A percentile compares a stretch with the other conserved stretches of the same genome.
Conservation (phyloP, 2,113 vertebrate species). For the Motacilla tschutschensis region DNA sequence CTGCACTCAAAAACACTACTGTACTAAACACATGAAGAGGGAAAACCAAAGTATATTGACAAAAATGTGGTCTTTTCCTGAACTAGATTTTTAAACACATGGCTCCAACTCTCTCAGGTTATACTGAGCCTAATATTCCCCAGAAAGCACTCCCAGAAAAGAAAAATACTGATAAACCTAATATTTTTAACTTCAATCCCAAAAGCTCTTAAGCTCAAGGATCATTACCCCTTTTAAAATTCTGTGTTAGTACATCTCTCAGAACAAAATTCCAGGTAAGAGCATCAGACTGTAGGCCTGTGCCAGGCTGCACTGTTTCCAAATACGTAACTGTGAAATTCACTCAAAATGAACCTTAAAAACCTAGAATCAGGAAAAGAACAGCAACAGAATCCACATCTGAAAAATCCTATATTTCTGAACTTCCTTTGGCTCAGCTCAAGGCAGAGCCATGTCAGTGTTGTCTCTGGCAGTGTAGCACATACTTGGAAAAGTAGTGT, state of each 20-base stretch:
- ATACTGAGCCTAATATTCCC: background rate
- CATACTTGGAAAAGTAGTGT: background rate
- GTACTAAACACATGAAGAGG: background rate
- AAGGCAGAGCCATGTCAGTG: background rate
- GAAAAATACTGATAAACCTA: background rate
- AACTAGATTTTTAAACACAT: background rate
- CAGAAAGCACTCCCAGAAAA: background rate
- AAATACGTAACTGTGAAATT: background rate
- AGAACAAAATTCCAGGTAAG: background rate
- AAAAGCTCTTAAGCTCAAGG: background rate
- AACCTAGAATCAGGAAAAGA: background rate
- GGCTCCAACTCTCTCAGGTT: background rate
- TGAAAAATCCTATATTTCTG: background rate
- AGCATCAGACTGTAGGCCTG: background rate
- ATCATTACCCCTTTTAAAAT: background rate
- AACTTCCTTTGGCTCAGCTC: background rate
- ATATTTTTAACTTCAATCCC: background rate
- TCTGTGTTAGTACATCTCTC: background rate
- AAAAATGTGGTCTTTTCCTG: background rate
- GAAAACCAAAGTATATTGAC: background rate
- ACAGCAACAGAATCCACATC: background rate
- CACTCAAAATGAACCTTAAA: background rate
- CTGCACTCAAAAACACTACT: background rate
- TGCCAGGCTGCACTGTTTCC: background rate
- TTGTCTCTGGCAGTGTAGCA: background rate